These are phyloP conservation scores for Cryptocephalus primarius DNA, from an alignment of 2,888 invertebrate species.

Conservation along the genomic window DNA sequence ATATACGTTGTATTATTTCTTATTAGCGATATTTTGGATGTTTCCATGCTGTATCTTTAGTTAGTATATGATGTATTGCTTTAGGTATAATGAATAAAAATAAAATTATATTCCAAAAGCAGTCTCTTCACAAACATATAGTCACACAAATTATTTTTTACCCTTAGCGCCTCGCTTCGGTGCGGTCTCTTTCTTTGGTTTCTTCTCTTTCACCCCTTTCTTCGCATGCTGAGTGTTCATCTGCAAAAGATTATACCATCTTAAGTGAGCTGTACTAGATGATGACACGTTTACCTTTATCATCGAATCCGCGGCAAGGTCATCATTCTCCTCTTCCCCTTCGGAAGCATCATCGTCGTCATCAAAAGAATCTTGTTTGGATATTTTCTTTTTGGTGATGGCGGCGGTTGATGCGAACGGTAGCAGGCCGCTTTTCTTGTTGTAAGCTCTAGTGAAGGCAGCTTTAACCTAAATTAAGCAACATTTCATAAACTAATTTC, in stretches of 20 bases:
- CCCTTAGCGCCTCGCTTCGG: too few relatives aligned
- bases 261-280: too few relatives aligned
- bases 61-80: too few relatives aligned
- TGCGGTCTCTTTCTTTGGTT: too few relatives aligned
- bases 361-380: constrained; percentile 31
- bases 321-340: constrained; percentile 33
- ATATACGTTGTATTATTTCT: too few relatives aligned
- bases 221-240: too few relatives aligned
- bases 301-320: constrained; percentile 62
- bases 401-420: constrained; percentile 62
- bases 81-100: too few relatives aligned
- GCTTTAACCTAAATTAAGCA: constrained; percentile 66
- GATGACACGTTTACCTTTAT: constrained; percentile 51
- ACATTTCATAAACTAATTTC: neutral
- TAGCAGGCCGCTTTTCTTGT: constrained; percentile 67
- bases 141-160: neutral
- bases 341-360: constrained; percentile 36
- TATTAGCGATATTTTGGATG: too few relatives aligned
- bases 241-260: too few relatives aligned
- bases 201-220: too few relatives aligned
- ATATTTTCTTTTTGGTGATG: constrained; percentile 49
- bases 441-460: constrained; percentile 86
- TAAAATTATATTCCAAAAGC: too few relatives aligned
- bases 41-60: too few relatives aligned
- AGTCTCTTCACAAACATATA: neutral